Evolutionary conservation across 2,113 vertebrate species (phyloP).

Genomic region (Papio anubis): DNA sequence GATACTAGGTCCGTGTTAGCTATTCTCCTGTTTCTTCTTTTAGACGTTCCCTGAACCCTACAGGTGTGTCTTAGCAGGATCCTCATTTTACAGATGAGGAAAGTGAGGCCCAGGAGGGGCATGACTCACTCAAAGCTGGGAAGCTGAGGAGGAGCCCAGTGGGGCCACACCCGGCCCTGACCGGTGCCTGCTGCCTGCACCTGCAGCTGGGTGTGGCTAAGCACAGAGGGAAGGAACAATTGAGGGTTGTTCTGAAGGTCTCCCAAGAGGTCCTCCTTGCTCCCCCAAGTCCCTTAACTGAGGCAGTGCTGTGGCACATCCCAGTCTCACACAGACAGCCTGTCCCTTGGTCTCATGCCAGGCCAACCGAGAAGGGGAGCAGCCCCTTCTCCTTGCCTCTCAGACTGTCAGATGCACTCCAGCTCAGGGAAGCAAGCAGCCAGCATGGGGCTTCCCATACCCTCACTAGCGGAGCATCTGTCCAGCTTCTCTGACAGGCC

Average conservation of each 20-base stretch:
- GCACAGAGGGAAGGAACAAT: neutral
- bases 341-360: neutral
- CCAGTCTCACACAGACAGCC: neutral
- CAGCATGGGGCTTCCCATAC: neutral
- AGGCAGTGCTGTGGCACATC: neutral
- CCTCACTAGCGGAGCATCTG: neutral
- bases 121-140: fast-evolving
- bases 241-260: neutral
- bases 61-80: neutral
- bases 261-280: neutral
- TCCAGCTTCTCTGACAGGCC: neutral
- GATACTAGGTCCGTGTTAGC: fast-evolving
- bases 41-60: neutral
- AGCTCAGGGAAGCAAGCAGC: neutral
- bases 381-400: neutral
- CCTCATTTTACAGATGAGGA: neutral
- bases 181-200: fast-evolving
- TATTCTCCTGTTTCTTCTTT: neutral
- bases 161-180: fast-evolving
- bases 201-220: no score
- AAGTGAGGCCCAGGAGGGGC: fast-evolving
- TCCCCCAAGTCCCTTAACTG: neutral
- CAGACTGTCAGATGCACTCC: neutral
- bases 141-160: neutral
- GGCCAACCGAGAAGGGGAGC: neutral